A percentile compares a stretch with the other conserved stretches of the same genome.
phyloP scores from a whole-genome alignment of 2,888 invertebrate genomes.

The Ormyrus thymus region DNA sequence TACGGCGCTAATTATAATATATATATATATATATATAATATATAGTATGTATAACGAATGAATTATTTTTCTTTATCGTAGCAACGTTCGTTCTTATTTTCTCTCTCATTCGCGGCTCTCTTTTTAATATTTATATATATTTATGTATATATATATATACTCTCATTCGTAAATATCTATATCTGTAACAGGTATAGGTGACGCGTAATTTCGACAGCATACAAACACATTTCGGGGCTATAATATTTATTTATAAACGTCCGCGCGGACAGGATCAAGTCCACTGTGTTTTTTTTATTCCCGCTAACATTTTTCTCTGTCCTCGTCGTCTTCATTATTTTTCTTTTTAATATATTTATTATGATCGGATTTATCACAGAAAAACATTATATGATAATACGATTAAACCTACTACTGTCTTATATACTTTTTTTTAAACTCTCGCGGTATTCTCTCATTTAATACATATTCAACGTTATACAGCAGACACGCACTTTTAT shows the following conservation, averaged over 20 bases:
- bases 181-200: slow-evolving; percentile 38
- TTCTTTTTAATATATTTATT: slow-evolving; percentile 57
- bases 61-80: slow-evolving; percentile 8
- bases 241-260: slow-evolving; percentile 48
- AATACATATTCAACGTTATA: slow-evolving; percentile 46
- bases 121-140: neutral
- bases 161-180: slow-evolving; percentile 33
- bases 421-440: slow-evolving; percentile 39
- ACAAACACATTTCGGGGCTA: slow-evolving; percentile 46
- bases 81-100: slow-evolving; percentile 32
- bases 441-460: slow-evolving; percentile 36
- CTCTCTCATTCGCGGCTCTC: neutral
- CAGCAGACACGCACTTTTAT: slow-evolving; percentile 48
- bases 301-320: slow-evolving; percentile 35
- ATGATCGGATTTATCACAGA: slow-evolving; percentile 72
- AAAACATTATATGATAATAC: slow-evolving; percentile 71
- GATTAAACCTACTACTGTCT: slow-evolving; percentile 51
- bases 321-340: slow-evolving; percentile 12
- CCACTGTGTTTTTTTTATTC: slow-evolving; percentile 28
- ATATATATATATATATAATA: slow-evolving; percentile 10
- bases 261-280: slow-evolving; percentile 42
- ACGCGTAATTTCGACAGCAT: slow-evolving; percentile 41
- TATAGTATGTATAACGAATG: slow-evolving; percentile 31
- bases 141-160: neutral
- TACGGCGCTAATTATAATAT: neutral